These are phyloP conservation scores for Portevinia maculata DNA, from an alignment of 2,888 invertebrate genomes.

Conservation along the genomic window DNA sequence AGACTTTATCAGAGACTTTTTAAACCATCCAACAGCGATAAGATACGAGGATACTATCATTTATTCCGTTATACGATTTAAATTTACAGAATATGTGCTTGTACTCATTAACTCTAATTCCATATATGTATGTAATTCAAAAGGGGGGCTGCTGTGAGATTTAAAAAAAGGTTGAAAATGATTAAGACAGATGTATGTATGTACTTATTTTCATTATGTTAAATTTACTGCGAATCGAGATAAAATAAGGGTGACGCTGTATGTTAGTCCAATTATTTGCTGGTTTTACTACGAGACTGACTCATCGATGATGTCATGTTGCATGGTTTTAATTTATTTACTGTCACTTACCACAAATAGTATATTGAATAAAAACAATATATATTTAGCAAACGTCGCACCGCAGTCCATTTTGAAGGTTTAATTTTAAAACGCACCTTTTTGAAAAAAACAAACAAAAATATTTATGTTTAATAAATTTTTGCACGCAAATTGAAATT, in stretches of 20 bases:
- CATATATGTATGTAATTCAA: background rate
- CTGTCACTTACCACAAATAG: conserved; percentile 88
- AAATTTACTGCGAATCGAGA: background rate
- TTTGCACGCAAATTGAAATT: too few species aligned
- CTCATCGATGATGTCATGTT: conserved; percentile 41
- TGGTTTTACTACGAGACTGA: conserved; percentile 1
- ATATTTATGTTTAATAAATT: too few species aligned
- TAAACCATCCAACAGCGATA: too few species aligned
- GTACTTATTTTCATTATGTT: background rate
- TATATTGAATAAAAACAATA: conserved; percentile 91
- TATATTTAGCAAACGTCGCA: conserved; percentile 91
- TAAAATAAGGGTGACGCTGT: background rate
- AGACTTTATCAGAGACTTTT: too few species aligned
- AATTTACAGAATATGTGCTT: too few species aligned
- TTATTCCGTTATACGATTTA: too few species aligned
- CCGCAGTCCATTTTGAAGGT: conserved; percentile 87
- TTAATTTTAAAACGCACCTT: background rate
- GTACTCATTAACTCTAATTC: too few species aligned
- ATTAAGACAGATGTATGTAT: background rate
- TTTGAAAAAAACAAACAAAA: too few species aligned
- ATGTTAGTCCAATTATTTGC: background rate
- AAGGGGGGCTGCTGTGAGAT: background rate
- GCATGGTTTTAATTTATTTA: background rate
- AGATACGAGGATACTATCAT: too few species aligned
- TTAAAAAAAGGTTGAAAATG: too few species aligned